Conservation (phyloP, 2,888 invertebrate genomes). For the Parnassius apollo region DNA sequence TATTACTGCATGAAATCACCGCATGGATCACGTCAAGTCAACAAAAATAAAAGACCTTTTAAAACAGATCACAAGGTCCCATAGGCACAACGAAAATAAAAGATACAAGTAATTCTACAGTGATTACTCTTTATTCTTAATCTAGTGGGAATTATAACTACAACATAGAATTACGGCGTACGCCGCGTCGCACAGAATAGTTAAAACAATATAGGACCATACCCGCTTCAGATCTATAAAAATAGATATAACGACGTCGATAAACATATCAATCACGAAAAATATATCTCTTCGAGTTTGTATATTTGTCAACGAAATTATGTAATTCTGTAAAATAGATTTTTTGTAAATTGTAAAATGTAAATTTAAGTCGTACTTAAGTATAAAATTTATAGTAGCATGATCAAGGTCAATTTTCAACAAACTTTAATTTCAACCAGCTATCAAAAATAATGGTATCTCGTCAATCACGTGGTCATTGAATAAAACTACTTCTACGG, state of each 20-base stretch:
- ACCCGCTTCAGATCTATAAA: background rate
- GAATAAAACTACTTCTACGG: too few species aligned
- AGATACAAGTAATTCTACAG: constrained; percentile 49
- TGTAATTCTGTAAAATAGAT: too few species aligned
- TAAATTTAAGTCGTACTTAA: too few species aligned
- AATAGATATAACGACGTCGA: constrained; percentile 9
- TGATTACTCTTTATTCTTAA: constrained; percentile 66
- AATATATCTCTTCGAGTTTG: too few species aligned
- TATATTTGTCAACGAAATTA: too few species aligned
- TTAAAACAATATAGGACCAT: constrained; percentile 14
- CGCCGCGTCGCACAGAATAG: constrained; percentile 38
- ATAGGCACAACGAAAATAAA: constrained; percentile 51
- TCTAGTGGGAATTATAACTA: constrained; percentile 71
- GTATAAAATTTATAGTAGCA: too few species aligned
- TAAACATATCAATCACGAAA: too few species aligned
- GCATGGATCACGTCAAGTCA: constrained; percentile 23
- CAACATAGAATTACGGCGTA: constrained; percentile 65
- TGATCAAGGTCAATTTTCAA: too few species aligned
- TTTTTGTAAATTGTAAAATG: too few species aligned
- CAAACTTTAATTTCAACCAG: too few species aligned
- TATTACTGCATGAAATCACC: background rate
- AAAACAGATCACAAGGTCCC: constrained; percentile 30
- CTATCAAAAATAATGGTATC: too few species aligned
- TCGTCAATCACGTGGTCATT: too few species aligned
- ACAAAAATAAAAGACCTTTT: constrained; percentile 37